Evolutionary conservation across 2,888 invertebrate genomes (phyloP), one percentile per base, ranked within the genome.

Genomic region (Minunthozetes semirufus): DNA sequence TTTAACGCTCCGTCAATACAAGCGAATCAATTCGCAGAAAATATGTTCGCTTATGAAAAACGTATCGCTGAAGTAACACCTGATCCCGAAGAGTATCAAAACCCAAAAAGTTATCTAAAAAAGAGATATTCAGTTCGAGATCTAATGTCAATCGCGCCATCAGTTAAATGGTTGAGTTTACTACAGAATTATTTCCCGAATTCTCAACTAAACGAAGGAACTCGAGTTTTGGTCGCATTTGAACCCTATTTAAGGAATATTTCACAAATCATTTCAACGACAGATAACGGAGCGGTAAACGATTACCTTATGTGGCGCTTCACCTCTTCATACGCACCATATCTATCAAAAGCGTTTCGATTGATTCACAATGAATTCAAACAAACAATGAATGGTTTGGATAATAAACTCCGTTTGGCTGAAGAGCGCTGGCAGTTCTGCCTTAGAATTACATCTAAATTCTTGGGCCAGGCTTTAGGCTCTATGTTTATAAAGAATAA

Each of bases 261-360:
- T 74, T 85, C 86, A 9, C 82, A 81, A 74, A 83, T 87, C 19
- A 83, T 86, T 29, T 84, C 86, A 0, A 82, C 85, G 0, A 85
- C 86, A 17, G 86, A 86, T 78, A 80, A 82, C 79, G 85, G 86
- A 75, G 85, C 85, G 15, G 80, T 87, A 78, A 87, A 87, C 81
- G 86, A 87, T 80, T 88, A 87, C 80, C 80, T 87, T 76, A 86
- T 87, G 78, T 88, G 88, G 87, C 84, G 85, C 33, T 81, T 88
- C 56, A 85, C 86, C 2, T 82, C 84, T 33, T 82, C 83, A 63
- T 87, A 87, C 80, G 80, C 86, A 19, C 86, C 86, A 2, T 87
- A 86, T 78, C 81, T 88, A 75, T 86, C 86, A 1, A 82, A 83
- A 77, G 82, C 83, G 72, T 85, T 79, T 77, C 77, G 80, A 25